Conservation (phyloP, 2,888 invertebrate genomes). For the Serripes groenlandicus region DNA sequence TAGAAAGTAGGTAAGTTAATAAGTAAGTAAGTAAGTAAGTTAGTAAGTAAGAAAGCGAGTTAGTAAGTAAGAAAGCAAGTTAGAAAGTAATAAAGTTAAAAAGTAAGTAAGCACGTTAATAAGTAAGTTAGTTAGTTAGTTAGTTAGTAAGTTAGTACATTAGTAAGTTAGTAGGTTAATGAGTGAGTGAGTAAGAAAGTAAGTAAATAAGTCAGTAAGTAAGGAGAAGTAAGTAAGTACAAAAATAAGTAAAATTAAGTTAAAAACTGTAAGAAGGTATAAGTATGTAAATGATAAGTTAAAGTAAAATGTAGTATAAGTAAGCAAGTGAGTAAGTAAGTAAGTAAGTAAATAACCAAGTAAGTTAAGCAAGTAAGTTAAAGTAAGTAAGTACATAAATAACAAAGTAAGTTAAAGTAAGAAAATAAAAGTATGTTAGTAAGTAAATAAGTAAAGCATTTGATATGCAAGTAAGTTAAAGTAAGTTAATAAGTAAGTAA, state of each 20-base stretch:
- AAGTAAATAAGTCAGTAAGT: slow-evolving; percentile 8
- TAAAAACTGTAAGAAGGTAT: no score
- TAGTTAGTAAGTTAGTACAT: neutral
- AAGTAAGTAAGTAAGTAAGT: neutral
- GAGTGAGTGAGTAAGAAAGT: neutral
- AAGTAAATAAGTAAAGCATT: slow-evolving; percentile 7
- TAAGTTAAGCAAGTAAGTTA: neutral
- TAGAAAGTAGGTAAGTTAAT: neutral
- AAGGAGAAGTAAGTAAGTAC: slow-evolving; percentile 14
- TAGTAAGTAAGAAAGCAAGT: slow-evolving; percentile 13
- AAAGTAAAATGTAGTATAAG: no score
- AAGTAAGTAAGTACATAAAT: neutral
- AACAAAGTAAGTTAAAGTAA: neutral
- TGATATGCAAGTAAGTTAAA: slow-evolving; percentile 9
- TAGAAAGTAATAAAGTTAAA: neutral
- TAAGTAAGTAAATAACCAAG: neutral
- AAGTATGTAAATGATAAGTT: no score
- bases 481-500: neutral
- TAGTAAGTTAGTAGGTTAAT: neutral
- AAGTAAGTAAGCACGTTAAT: neutral
- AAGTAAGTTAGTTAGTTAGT: neutral
- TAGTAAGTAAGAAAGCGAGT: slow-evolving; percentile 12
- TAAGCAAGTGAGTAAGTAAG: neutral
- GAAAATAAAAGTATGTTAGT: neutral
- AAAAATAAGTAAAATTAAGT: neutral